Evolutionary conservation across 2,888 invertebrate genomes (phyloP).

Genomic region (Cryptocephalus moraei): DNA sequence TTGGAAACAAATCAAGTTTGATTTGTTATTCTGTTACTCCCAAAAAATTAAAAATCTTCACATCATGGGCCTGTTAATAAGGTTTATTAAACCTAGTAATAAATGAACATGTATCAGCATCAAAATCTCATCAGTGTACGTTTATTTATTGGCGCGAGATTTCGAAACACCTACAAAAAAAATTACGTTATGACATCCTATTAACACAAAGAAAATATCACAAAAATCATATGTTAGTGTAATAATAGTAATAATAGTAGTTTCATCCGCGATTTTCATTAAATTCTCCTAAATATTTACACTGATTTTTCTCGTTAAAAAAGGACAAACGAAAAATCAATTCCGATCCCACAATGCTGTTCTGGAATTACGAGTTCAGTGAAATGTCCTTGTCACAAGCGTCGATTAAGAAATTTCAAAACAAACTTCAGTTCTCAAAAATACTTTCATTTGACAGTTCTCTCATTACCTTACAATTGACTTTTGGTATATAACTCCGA

Average conservation of each 20-base stretch:
- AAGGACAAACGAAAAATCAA: slow-evolving; percentile 16
- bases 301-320: slow-evolving; percentile 21
- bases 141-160: no score
- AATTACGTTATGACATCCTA: not conserved
- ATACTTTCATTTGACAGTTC: slow-evolving; percentile 17
- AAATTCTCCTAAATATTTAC: slow-evolving; percentile 28
- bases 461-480: slow-evolving; percentile 1
- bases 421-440: slow-evolving; percentile 4
- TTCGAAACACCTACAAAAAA: not conserved
- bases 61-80: no score
- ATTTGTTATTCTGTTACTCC: no score
- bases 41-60: no score
- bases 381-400: slow-evolving; percentile 8
- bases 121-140: no score
- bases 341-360: no score
- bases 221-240: slow-evolving; percentile 17
- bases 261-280: slow-evolving; percentile 18
- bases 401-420: slow-evolving; percentile 1
- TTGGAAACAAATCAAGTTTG: no score
- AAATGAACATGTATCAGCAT: no score
- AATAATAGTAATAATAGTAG: slow-evolving; percentile 15
- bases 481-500: no score
- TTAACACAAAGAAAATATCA: not conserved
- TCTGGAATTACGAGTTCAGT: slow-evolving; percentile 22
- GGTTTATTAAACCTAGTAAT: no score